Percentiles rank a stretch among this genome's conserved stretches.
These are phyloP conservation scores for Drosophila sechellia DNA, from an alignment of 1,140 invertebrate species.

Conservation along the genomic window DNA sequence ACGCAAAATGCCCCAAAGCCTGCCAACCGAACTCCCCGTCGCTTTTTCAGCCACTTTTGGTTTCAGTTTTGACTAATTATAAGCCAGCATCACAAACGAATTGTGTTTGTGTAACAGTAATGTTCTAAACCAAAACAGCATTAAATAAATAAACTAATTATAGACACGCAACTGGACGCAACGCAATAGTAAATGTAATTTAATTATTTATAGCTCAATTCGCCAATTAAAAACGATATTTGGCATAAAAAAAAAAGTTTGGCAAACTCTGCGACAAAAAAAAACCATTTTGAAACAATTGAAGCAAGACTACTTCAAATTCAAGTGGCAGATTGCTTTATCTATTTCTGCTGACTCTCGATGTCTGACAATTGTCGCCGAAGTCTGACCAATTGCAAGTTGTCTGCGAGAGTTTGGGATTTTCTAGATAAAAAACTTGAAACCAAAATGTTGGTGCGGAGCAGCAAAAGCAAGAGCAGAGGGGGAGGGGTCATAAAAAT, in stretches of 20 bases:
- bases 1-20: neutral
- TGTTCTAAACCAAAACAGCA: neutral
- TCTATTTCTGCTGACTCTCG: conserved; percentile 21
- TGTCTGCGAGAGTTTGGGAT: conserved; percentile 14
- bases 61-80: conserved; percentile 15
- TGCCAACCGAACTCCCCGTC: neutral
- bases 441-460: neutral
- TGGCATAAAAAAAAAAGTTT: neutral
- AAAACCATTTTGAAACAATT: conserved; percentile 20
- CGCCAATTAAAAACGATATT: neutral
- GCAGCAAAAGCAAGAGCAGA: neutral
- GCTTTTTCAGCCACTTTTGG: neutral
- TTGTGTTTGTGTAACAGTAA: neutral
- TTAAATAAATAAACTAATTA: neutral
- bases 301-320: conserved; percentile 7
- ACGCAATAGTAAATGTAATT: neutral
- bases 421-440: conserved; percentile 39
- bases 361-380: conserved; percentile 33
- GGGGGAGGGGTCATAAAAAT: conserved; percentile 20
- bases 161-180: neutral
- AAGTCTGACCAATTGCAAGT: conserved; percentile 29
- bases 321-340: conserved; percentile 28
- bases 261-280: neutral
- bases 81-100: neutral
- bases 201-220: neutral